Percentiles rank a stretch among this genome's conserved stretches.
Evolutionary conservation across 2,888 invertebrate genomes (phyloP).

Genomic region (Netelia fuscicornis): DNA sequence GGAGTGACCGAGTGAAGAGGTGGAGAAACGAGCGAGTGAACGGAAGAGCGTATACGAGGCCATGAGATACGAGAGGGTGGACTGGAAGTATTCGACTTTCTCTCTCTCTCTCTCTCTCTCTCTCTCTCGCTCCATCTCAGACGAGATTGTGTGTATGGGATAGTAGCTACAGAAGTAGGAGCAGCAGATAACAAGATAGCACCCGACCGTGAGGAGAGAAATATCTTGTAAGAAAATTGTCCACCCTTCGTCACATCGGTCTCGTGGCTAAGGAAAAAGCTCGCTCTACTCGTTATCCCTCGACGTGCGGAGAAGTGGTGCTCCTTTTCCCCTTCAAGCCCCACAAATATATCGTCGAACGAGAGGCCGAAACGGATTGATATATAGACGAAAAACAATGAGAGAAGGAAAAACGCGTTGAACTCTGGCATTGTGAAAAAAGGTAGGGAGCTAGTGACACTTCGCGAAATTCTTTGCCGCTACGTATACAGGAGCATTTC

Average conservation of each 20-base stretch:
- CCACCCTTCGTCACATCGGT: conserved; percentile 72
- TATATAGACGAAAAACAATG: conserved; percentile 50
- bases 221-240: conserved; percentile 80
- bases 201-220: conserved; percentile 78
- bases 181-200: conserved; percentile 80
- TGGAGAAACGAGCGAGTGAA: conserved; percentile 45
- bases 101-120: conserved; percentile 1
- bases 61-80: conserved; percentile 35
- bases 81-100: conserved; percentile 25
- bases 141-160: conserved; percentile 21
- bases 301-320: conserved; percentile 60
- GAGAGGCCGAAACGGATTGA: conserved; percentile 60
- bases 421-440: conserved; percentile 14
- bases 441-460: not conserved
- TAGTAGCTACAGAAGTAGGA: conserved; percentile 41
- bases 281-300: conserved; percentile 77
- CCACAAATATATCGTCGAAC: conserved; percentile 62
- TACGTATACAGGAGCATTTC: not conserved
- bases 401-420: conserved; percentile 66
- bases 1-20: conserved; percentile 12
- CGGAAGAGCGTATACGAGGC: conserved; percentile 33
- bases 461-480: not conserved
- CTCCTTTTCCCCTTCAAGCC: conserved; percentile 15
- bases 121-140: not conserved
- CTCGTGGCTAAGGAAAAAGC: conserved; percentile 53